A percentile compares a stretch with the other conserved stretches of the same genome.
Conservation (phyloP, 2,888 invertebrate species). For the Hyposoter didymator region DNA sequence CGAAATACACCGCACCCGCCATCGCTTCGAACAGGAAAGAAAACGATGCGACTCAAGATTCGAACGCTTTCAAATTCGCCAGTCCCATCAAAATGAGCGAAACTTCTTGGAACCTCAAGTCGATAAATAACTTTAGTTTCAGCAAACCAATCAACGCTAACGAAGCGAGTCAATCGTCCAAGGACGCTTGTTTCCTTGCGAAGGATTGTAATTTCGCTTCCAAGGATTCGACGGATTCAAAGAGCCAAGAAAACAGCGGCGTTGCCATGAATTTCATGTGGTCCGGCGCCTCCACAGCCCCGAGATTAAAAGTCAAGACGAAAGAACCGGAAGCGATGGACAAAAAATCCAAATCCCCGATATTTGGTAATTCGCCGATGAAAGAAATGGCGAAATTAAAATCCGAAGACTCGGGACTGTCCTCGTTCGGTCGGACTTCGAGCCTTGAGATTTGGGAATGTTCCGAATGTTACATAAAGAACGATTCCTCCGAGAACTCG, state of each 20-base stretch:
- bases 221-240: conserved; percentile 38
- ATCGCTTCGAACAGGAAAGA: conserved; percentile 51
- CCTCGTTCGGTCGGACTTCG: background rate
- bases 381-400: conserved; percentile 78
- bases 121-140: conserved; percentile 86
- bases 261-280: conserved; percentile 80
- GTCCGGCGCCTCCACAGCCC: conserved; percentile 77
- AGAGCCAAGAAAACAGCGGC: conserved; percentile 25
- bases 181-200: conserved; percentile 40
- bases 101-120: conserved; percentile 82
- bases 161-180: conserved; percentile 58
- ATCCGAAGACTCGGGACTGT: background rate
- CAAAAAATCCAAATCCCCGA: background rate
- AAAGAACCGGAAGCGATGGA: conserved; percentile 60
- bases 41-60: conserved; percentile 20
- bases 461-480: conserved; percentile 81
- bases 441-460: conserved; percentile 80
- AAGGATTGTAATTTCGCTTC: conserved; percentile 33
- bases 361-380: background rate
- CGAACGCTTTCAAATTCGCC: conserved; percentile 78
- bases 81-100: conserved; percentile 85
- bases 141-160: conserved; percentile 85
- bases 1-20: conserved; percentile 76
- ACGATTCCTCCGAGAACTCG: conserved; percentile 73
- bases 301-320: conserved; percentile 77